Evolutionary conservation across 2,113 vertebrate genomes (phyloP).

Genomic region (Indicator maculatus): DNA sequence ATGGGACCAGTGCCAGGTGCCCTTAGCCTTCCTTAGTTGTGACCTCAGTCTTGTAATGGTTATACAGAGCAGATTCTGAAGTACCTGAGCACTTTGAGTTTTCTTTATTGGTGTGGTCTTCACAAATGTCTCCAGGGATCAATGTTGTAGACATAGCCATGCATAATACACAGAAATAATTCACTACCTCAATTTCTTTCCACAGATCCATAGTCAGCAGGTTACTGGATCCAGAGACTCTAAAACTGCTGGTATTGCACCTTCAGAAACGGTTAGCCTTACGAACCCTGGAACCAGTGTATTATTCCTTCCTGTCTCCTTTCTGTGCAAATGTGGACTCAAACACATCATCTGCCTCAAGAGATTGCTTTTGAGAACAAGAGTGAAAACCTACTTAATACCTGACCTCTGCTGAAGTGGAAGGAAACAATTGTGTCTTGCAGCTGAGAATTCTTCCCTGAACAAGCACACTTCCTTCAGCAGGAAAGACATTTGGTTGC

Average conservation of each 20-base stretch:
- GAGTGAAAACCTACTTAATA: conserved; percentile 54
- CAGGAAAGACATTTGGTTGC: conserved; percentile 63
- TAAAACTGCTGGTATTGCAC: conserved; percentile 83
- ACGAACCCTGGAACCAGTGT: conserved; percentile 78
- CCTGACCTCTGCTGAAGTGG: conserved; percentile 65
- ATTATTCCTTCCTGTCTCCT: conserved; percentile 76
- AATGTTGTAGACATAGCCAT: not conserved
- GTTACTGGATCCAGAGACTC: conserved; percentile 71
- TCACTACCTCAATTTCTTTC: not conserved
- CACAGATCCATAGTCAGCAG: conserved; percentile 88
- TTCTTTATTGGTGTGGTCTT: not conserved
- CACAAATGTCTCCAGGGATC: not conserved
- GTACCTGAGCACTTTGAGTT: not conserved
- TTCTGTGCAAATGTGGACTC: conserved; percentile 81
- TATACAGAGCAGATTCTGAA: not conserved
- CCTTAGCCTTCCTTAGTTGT: not conserved
- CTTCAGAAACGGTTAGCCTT: conserved; percentile 82
- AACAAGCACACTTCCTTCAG: conserved; percentile 63
- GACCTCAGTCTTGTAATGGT: not conserved
- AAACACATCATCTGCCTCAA: conserved; percentile 79
- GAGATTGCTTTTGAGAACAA: conserved; percentile 71
- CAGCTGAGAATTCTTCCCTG: conserved; percentile 62
- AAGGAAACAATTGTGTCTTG: conserved; percentile 68
- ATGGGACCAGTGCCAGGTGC: not conserved
- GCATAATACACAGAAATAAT: not conserved